Conservation (phyloP, 2,888 invertebrate species). For the Luperina nickerlii region DNA sequence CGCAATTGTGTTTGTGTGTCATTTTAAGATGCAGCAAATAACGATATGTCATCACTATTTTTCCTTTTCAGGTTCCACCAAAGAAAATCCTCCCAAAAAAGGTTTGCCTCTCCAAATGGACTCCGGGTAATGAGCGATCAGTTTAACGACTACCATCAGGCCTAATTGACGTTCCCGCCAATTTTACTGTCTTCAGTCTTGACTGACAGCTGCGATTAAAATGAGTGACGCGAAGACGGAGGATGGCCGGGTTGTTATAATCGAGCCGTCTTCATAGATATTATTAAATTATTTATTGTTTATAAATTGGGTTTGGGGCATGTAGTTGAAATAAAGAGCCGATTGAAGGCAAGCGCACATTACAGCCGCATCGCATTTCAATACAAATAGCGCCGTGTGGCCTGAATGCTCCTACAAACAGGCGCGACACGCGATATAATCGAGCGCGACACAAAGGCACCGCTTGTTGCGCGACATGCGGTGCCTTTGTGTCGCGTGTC, state of each 20-base stretch:
- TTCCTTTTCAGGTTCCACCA: constrained; percentile 9
- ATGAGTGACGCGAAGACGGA: constrained; percentile 45
- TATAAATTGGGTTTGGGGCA: constrained; percentile 7
- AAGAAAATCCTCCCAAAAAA: constrained; percentile 26
- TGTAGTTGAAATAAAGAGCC: too few relatives aligned
- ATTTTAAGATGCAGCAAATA: neutral
- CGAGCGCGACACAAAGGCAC: too few relatives aligned
- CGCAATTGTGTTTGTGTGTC: neutral
- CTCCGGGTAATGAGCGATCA: constrained; percentile 48
- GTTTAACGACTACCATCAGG: constrained; percentile 54
- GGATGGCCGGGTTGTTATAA: constrained; percentile 41
- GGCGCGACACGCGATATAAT: too few relatives aligned
- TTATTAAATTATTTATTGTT: constrained; percentile 47
- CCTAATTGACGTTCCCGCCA: constrained; percentile 59
- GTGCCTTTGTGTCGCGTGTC: too few relatives aligned
- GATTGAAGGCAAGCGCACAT: neutral
- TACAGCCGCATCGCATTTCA: neutral
- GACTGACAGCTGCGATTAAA: constrained; percentile 58
- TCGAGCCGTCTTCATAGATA: constrained; percentile 39
- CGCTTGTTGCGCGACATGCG: too few relatives aligned
- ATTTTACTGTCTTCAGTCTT: constrained; percentile 55
- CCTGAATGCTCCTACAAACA: too few relatives aligned
- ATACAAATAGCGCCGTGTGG: too few relatives aligned
- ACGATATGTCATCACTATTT: neutral
- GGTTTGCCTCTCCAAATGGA: constrained; percentile 6